A percentile compares a stretch with the other conserved stretches of the same genome.
Conservation (phyloP, 2,113 vertebrate genomes). For the Empidonax traillii region DNA sequence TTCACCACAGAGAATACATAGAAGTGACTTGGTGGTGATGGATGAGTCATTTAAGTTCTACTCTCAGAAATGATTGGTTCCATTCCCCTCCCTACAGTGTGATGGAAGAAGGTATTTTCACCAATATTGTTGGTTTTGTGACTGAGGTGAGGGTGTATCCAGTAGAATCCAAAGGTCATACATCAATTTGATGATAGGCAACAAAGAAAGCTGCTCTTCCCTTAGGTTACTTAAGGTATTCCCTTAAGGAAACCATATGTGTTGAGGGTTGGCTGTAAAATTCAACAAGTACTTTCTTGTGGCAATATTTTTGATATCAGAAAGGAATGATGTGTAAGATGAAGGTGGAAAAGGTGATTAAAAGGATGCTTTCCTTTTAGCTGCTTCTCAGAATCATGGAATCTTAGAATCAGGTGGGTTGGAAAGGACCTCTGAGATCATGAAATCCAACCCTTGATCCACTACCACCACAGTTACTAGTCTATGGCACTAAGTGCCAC, state of each 20-base stretch:
- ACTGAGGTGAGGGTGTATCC: background rate
- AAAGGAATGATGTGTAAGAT: background rate
- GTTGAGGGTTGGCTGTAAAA: background rate
- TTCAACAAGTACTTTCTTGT: background rate
- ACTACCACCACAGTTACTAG: too few relatives aligned
- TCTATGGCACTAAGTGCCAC: too few relatives aligned
- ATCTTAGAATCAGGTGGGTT: too few relatives aligned
- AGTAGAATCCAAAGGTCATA: background rate
- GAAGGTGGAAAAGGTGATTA: background rate
- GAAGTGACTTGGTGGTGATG: background rate
- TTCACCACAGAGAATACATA: background rate
- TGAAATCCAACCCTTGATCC: too few relatives aligned
- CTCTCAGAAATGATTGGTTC: constrained; percentile 2
- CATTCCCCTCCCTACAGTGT: background rate
- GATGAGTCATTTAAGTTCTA: constrained; percentile 9
- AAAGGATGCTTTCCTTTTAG: background rate
- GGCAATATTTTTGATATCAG: background rate
- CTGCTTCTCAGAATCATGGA: too few relatives aligned
- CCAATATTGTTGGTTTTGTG: background rate
- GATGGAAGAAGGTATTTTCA: constrained; percentile 27
- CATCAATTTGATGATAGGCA: background rate
- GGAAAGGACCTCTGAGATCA: too few relatives aligned
- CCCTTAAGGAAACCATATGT: background rate
- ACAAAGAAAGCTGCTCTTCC: background rate
- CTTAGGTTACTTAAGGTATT: background rate